Base-by-base conservation (phyloP, 2,797 vertebrate species). In the Alcedo quadribrachys region DNA sequence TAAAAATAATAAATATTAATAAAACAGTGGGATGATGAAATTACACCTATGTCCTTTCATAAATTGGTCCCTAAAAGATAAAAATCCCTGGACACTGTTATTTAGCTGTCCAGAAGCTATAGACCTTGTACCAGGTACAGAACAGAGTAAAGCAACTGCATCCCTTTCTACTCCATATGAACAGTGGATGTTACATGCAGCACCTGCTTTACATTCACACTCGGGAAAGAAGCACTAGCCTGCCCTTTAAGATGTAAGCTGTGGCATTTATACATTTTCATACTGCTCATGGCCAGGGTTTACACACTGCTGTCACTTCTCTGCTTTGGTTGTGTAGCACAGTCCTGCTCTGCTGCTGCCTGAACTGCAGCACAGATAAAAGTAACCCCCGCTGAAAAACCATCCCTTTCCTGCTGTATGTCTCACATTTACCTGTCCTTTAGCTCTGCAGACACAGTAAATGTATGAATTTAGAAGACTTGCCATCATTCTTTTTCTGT, bases 1-100 rank as follows among this genome's bases (percentile, higher is more conserved):
- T 94, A 87, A 96, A 87, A 97, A 93, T 77, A 93, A 46, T 43
- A 93, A 73, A 94, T 87, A 94, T 61, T 78, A 95, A 90, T 85
- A 78, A 93, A 95, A 77, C 30, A 90, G 24, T 6, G 17, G 63
- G 78, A 88, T 7, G 22, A 92, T 94, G 62, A 93, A 96, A 92
- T 92, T 92, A 69, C 61, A 93, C 73, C 81, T 77, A 67, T 78
- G n/a, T 92, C 58, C 37, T 91, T 94, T 93, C 42, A 55, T 78
- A 96, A 83, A 85, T 50, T 51, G 8, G 18, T 77, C 6, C 40
- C 43, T 92, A 32, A 80, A 94, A 94, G 60, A 89, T 86, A 81
- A 69, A 96, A 93, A 80, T 67, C 73, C 33, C 30, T 89, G 53
- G 32, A 46, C 35, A 60, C 30, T 83, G 32, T 60, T 94, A 35